phyloP scores from a whole-genome alignment of 2,113 vertebrate genomes.

The Mastomys coucha region DNA sequence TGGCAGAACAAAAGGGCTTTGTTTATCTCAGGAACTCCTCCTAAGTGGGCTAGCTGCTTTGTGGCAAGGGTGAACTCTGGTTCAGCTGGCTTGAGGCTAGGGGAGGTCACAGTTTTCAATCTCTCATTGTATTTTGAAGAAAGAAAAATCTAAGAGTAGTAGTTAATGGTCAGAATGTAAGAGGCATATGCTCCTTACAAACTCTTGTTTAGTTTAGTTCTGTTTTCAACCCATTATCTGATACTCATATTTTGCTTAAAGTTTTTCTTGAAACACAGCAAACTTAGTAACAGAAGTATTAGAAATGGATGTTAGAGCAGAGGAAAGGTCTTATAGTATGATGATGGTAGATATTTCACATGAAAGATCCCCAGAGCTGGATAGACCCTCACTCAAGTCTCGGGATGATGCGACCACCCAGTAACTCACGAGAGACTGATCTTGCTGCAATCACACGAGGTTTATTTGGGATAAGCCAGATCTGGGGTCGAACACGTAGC shows the following conservation, averaged over 20 bases:
- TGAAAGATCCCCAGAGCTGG: no score
- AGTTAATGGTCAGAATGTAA: background rate
- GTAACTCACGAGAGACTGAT: no score
- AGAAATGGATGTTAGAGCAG: background rate
- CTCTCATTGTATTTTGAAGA: background rate
- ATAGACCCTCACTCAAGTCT: no score
- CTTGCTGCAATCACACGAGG: no score
- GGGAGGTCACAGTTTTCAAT: conserved; percentile 2
- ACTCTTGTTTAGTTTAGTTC: background rate
- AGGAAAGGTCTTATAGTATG: background rate
- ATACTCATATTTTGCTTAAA: background rate
- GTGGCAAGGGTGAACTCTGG: no score
- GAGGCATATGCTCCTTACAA: background rate
- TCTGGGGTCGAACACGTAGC: no score
- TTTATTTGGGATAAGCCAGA: no score
- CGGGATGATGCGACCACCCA: no score
- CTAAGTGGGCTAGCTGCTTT: no score
- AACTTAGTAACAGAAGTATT: background rate
- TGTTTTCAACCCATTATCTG: background rate
- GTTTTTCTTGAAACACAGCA: background rate
- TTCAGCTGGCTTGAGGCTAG: no score
- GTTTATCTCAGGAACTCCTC: no score
- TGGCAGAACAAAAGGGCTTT: no score
- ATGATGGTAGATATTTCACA: background rate
- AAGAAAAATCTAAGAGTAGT: background rate